Base-by-base conservation (phyloP, 2,113 vertebrate species). In the Chionis minor region DNA sequence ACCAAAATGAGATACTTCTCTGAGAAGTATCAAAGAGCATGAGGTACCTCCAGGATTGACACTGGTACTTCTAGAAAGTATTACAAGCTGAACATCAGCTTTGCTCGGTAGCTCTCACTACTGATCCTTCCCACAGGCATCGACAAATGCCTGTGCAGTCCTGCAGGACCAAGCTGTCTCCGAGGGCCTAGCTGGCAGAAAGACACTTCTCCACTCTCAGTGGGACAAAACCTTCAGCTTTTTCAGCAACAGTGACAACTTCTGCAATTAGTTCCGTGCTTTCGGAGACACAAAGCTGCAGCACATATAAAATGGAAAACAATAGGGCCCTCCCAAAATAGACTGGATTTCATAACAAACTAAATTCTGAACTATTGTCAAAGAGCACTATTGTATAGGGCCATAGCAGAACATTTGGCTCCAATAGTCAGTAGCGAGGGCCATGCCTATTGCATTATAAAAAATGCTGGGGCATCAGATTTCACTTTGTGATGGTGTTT, bases 321-420 rank as follows among this genome's bases (percentile, higher is more conserved):
- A 97, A 96, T 93, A 3, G 92, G 62, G 89, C 84, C 91, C 87
- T 97, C 97, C 96, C 96, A 88, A 97, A 97, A 97, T 96, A 97
- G 96, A 65, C 95, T 90, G 94, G 63, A 13, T 97, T 96, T 96
- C 94, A 93, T 96, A 94, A 96, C 94, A 74, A 67, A 71, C 90
- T 71, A 40, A 96, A 61, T 62, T 23, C 92, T 28, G 78, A 92
- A 86, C 93, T 90, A 94, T 97, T 96, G 96, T 96, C 96, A 86
- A 51, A 51, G 92, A 33, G 74, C 12, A 59, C 92, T 51, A 92
- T 97, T 96, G 94, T 95, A 66, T 30, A 81, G 96, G 96, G 79
- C 92, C 95, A 78, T 13, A 86, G 95, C 85, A 95, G 92, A 95
- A 86, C 92, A 88, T 92, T 96, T 97, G 96, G 94, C 96, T 96